A percentile compares a stretch with the other conserved stretches of the same genome.
Conservation (phyloP, 2,888 invertebrate species). For the Drosophila acutilabella region DNA sequence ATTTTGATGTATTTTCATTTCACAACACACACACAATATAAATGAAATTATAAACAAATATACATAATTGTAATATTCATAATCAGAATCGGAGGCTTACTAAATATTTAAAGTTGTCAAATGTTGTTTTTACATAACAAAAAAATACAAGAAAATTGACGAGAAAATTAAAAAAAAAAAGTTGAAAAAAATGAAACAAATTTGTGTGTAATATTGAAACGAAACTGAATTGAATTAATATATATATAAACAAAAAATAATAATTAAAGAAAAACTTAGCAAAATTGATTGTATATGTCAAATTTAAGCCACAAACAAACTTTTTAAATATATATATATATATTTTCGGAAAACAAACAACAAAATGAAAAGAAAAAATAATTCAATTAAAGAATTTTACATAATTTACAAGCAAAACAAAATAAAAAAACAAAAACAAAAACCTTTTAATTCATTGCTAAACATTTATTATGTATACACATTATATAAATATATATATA, state of each 20-base stretch:
- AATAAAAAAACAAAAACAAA: conserved; percentile 43
- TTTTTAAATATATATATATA: conserved; percentile 40
- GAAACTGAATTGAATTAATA: conserved; percentile 16
- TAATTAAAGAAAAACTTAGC: conserved; percentile 41
- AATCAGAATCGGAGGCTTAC: conserved; percentile 67
- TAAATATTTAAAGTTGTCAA: conserved; percentile 37
- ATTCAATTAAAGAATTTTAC: conserved; percentile 38
- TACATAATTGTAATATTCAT: conserved; percentile 7
- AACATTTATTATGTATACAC: conserved; percentile 67
- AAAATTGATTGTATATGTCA: conserved; percentile 61
- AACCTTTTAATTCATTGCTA: conserved; percentile 69
- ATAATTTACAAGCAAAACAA: conserved; percentile 33
- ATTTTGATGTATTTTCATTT: conserved; percentile 30
- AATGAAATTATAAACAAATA: conserved; percentile 14
- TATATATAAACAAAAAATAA: conserved; percentile 1
- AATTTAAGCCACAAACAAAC: conserved; percentile 40
- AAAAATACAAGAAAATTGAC: conserved; percentile 30
- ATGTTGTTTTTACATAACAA: conserved; percentile 43
- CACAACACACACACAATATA: conserved; percentile 10
- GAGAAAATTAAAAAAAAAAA: conserved; percentile 21
- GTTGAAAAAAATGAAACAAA: conserved; percentile 10
- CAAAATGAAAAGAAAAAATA: conserved; percentile 4
- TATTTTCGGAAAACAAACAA: conserved; percentile 48
- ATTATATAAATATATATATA: conserved; percentile 57
- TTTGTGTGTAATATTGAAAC: conserved; percentile 31